Percentiles rank a stretch among this genome's conserved stretches.
Evolutionary conservation across 2,113 vertebrate genomes (phyloP).

Genomic region (Drymodes brunneopygia): DNA sequence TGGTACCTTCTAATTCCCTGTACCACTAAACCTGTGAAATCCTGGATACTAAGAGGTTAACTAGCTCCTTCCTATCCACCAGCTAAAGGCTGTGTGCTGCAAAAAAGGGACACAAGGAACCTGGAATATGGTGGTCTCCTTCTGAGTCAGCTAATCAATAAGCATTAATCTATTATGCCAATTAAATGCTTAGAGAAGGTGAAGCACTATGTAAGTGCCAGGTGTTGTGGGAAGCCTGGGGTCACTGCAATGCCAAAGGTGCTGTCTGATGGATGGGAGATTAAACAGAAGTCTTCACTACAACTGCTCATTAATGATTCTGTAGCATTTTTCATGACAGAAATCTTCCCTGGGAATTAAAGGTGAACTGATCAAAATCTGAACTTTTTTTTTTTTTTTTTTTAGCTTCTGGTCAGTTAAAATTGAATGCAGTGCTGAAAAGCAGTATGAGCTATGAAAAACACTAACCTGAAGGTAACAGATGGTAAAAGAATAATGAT

Average conservation of each 20-base stretch:
- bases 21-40: background rate
- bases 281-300: conserved; percentile 28
- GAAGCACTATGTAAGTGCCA: background rate
- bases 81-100: background rate
- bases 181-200: conserved; percentile 39
- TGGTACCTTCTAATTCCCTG: background rate
- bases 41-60: background rate
- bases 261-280: conserved; percentile 39
- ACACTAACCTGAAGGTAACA: conserved; percentile 40
- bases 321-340: conserved; percentile 17
- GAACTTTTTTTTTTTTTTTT: background rate
- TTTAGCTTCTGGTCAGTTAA: background rate
- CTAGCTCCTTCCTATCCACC: background rate
- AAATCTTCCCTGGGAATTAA: conserved; percentile 33
- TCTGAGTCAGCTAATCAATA: conserved; percentile 39
- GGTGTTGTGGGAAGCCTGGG: conserved; percentile 37
- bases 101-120: background rate
- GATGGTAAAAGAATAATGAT: conserved; percentile 56
- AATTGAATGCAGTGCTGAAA: conserved; percentile 11
- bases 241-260: conserved; percentile 21
- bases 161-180: conserved; percentile 44
- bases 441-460: background rate
- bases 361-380: conserved; percentile 26
- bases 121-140: background rate
- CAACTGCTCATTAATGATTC: conserved; percentile 45